A percentile compares a stretch with the other conserved stretches of the same genome.
These are phyloP conservation scores for Tapirus terrestris DNA, from an alignment of 2,113 vertebrate genomes.

Conservation along the genomic window DNA sequence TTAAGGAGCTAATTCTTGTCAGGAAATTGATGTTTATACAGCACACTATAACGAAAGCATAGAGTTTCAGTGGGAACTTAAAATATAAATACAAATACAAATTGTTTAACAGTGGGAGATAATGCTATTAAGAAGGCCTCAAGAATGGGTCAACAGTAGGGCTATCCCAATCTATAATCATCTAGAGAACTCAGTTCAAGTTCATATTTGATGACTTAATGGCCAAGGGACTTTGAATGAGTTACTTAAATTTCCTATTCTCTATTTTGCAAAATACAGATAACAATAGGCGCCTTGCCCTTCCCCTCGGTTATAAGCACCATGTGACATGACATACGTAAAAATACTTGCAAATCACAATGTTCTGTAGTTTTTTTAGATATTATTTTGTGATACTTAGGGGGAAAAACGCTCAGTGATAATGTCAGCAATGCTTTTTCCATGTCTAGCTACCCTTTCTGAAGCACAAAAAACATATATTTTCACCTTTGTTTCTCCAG, in stretches of 20 bases:
- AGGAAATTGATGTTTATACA: neutral
- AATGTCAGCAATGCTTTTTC: neutral
- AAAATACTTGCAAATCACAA: neutral
- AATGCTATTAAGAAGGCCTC: neutral
- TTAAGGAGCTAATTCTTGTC: slow-evolving; percentile 29
- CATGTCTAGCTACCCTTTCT: neutral
- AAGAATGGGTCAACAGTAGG: neutral
- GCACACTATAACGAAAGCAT: neutral
- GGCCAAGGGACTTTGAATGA: neutral
- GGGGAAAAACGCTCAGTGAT: neutral
- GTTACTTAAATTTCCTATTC: neutral
- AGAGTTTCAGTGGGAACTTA: neutral
- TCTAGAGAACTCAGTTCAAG: neutral
- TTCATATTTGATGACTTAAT: neutral
- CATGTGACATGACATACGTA: neutral
- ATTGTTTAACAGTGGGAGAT: neutral
- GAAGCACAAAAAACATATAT: neutral
- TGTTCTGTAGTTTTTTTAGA: neutral
- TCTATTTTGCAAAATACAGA: neutral
- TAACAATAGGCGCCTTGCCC: neutral
- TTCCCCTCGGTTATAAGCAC: neutral
- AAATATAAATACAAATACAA: slow-evolving; percentile 25
- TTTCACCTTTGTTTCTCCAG: neutral
- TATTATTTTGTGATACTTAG: neutral
- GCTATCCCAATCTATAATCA: neutral